Conservation (phyloP, 2,888 invertebrate species). For the Saturnia pavonia region DNA sequence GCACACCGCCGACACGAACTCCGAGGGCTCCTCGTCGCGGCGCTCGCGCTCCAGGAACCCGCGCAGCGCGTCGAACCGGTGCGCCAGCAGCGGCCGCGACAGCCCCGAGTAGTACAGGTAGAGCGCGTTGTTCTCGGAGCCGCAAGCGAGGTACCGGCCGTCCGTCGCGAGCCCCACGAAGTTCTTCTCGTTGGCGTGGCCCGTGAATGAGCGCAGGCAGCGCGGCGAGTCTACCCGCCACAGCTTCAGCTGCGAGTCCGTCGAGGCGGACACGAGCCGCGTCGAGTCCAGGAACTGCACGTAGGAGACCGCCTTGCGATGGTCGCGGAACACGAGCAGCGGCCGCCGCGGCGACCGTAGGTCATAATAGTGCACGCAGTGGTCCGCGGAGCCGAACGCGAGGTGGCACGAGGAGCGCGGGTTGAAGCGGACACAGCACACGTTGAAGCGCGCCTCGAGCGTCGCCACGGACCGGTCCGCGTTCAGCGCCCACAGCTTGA, state of each 20-base stretch:
- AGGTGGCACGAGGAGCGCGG: slow-evolving; percentile 89
- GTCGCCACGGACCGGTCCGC: slow-evolving; percentile 91
- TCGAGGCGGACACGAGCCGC: slow-evolving; percentile 91
- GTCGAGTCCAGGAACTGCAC: slow-evolving; percentile 95
- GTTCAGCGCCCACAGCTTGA: slow-evolving; percentile 96
- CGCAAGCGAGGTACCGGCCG: slow-evolving; percentile 94
- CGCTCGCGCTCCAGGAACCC: slow-evolving; percentile 90
- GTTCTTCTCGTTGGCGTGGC: slow-evolving; percentile 97
- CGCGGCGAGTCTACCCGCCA: slow-evolving; percentile 92
- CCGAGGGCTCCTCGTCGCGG: slow-evolving; percentile 92
- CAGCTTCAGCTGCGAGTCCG: slow-evolving; percentile 81
- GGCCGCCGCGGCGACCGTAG: slow-evolving; percentile 91
- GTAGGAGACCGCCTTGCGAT: slow-evolving; percentile 96
- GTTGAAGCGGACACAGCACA: slow-evolving; percentile 93
- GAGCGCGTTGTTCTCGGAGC: slow-evolving; percentile 96
- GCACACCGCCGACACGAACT: slow-evolving; percentile 97
- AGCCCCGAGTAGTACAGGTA: slow-evolving; percentile 96
- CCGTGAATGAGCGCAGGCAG: slow-evolving; percentile 92
- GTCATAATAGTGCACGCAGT: slow-evolving; percentile 98
- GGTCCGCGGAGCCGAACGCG: slow-evolving; percentile 98
- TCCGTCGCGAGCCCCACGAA: slow-evolving; percentile 97
- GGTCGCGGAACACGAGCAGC: slow-evolving; percentile 92
- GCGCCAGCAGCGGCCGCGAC: slow-evolving; percentile 91
- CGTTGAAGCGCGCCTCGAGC: slow-evolving; percentile 95
- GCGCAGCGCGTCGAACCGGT: slow-evolving; percentile 92